Percentiles rank a stretch among this genome's conserved stretches.
Evolutionary conservation across 2,888 invertebrate genomes (phyloP).

Genomic region (Rhodophaea formosa): DNA sequence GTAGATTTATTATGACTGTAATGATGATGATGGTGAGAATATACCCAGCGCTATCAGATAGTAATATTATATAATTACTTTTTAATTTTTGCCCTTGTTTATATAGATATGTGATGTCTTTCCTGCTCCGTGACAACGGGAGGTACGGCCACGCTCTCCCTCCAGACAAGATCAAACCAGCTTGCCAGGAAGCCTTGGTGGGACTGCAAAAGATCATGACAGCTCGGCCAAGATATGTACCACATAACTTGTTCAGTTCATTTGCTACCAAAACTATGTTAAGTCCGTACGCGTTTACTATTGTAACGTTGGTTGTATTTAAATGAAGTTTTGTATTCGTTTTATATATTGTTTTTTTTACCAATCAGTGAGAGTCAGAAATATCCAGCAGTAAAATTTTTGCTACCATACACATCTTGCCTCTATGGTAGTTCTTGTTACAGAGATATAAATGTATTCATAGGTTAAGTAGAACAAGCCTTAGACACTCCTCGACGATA

Average conservation of each 20-base stretch:
- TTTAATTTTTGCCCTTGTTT: neutral
- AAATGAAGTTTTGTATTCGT: neutral
- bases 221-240: conserved; percentile 39
- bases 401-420: no score
- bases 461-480: no score
- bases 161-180: conserved; percentile 81
- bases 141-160: conserved; percentile 86
- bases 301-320: neutral
- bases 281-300: neutral
- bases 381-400: no score
- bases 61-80: no score
- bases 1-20: no score
- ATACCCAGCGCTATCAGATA: no score
- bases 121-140: conserved; percentile 83
- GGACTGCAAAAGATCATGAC: conserved; percentile 76
- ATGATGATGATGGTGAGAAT: no score
- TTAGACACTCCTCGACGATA: no score
- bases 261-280: neutral
- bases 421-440: no score
- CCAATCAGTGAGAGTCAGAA: no score
- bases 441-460: no score
- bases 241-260: conserved; percentile 30
- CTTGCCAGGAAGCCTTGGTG: conserved; percentile 80
- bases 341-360: neutral
- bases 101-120: conserved; percentile 56